phyloP scores from a whole-genome alignment of 2,797 vertebrate species.

The Eidolon dupreanum region DNA sequence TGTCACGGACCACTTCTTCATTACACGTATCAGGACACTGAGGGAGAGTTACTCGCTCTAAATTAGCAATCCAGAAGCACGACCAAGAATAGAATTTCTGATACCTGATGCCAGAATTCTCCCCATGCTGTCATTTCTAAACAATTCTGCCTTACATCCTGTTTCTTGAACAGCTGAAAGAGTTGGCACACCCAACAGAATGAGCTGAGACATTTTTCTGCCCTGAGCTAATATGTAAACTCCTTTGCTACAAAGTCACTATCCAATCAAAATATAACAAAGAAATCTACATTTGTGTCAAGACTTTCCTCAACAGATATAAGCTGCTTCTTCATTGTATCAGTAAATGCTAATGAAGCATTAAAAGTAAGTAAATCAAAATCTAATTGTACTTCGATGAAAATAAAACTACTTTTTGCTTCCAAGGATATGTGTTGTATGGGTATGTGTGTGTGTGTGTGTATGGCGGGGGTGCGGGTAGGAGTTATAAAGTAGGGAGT shows the following conservation, averaged over 20 bases:
- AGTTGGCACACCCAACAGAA: slow-evolving; percentile 59
- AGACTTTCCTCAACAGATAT: slow-evolving; percentile 4
- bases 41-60: not conserved
- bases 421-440: not conserved
- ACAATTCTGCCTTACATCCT: slow-evolving; percentile 51
- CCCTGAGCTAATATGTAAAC: slow-evolving; percentile 42
- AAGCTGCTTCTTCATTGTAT: slow-evolving; percentile 48
- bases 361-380: slow-evolving; percentile 42
- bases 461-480: not conserved
- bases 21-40: not conserved
- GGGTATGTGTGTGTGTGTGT: not conserved
- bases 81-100: slow-evolving; percentile 57
- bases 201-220: slow-evolving; percentile 58
- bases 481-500: not conserved
- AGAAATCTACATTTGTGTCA: not conserved
- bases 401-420: slow-evolving; percentile 34
- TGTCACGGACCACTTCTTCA: not conserved
- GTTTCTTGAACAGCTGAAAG: slow-evolving; percentile 69
- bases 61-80: slow-evolving; percentile 30
- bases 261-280: not conserved
- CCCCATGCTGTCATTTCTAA: slow-evolving; percentile 58
- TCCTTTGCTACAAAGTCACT: not conserved
- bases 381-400: not conserved
- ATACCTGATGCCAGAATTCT: slow-evolving; percentile 42
- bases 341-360: slow-evolving; percentile 31